Percentiles rank a stretch among this genome's conserved stretches.
Evolutionary conservation across 2,113 vertebrate species (phyloP).

Genomic region (Bos taurus): DNA sequence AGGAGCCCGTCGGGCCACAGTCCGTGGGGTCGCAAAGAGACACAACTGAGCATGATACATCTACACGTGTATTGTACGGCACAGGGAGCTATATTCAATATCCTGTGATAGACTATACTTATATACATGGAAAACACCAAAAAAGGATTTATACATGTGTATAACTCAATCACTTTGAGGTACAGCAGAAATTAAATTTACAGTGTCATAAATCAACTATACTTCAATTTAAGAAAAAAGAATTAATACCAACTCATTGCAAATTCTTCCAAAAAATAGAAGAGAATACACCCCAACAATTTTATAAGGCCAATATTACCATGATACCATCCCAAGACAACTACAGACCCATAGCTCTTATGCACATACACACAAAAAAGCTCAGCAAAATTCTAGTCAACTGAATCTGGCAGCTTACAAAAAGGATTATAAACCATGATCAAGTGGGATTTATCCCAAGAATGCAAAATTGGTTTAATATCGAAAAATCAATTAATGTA

Average conservation of each 20-base stretch:
- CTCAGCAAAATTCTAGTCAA: background rate
- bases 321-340: background rate
- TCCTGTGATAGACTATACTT: background rate
- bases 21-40: background rate
- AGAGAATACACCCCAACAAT: background rate
- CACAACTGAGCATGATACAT: background rate
- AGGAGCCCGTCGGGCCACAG: background rate
- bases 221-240: background rate
- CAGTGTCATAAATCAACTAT: accelerated
- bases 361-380: no score
- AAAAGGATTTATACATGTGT: background rate
- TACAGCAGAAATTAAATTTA: background rate
- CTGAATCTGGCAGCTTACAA: background rate
- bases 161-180: accelerated
- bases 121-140: background rate
- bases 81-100: background rate
- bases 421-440: background rate
- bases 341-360: no score
- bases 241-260: background rate
- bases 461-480: background rate
- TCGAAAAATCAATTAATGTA: background rate
- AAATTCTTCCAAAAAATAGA: background rate
- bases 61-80: background rate
- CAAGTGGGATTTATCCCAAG: background rate
- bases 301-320: background rate